Evolutionary conservation across 2,888 invertebrate species (phyloP).

Genomic region (Suillia variegata): DNA sequence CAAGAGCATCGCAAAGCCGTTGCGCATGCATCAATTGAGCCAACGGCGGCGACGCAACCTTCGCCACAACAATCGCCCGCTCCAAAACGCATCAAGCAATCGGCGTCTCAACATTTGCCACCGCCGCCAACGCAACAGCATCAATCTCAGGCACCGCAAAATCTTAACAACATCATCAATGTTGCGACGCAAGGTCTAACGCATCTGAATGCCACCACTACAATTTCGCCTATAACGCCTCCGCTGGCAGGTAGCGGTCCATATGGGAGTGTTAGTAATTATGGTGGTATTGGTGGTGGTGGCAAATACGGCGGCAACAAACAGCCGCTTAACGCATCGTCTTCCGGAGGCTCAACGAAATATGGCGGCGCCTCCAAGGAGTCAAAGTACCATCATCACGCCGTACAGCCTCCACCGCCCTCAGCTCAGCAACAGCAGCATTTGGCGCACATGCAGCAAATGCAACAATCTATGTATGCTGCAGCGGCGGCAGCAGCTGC

Average conservation of each 20-base stretch:
- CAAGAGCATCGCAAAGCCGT: conserved; percentile 64
- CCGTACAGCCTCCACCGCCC: conserved; percentile 33
- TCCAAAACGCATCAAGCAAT: conserved; percentile 49
- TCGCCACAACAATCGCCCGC: conserved; percentile 42
- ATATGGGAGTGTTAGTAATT: neutral
- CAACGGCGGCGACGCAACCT: conserved; percentile 24
- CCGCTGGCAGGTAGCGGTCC: conserved; percentile 38
- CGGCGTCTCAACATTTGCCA: conserved; percentile 13
- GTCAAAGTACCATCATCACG: conserved; percentile 22
- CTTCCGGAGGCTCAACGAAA: conserved; percentile 28
- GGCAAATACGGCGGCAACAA: conserved; percentile 25
- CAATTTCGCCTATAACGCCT: conserved; percentile 60
- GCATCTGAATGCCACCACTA: conserved; percentile 59
- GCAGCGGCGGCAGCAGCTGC: conserved; percentile 22
- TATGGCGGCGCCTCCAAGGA: conserved; percentile 1
- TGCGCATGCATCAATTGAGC: conserved; percentile 38
- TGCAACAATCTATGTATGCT: conserved; percentile 27
- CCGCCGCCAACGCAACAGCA: too few species aligned
- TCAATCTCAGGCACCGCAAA: conserved; percentile 48
- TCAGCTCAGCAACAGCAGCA: conserved; percentile 29
- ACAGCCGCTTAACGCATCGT: conserved; percentile 11
- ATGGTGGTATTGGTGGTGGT: neutral
- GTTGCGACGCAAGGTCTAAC: conserved; percentile 58
- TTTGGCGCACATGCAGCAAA: conserved; percentile 26
- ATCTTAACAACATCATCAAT: conserved; percentile 55